Evolutionary conservation across 1,140 invertebrate genomes (phyloP).

Genomic region (Cyclina sinensis): DNA sequence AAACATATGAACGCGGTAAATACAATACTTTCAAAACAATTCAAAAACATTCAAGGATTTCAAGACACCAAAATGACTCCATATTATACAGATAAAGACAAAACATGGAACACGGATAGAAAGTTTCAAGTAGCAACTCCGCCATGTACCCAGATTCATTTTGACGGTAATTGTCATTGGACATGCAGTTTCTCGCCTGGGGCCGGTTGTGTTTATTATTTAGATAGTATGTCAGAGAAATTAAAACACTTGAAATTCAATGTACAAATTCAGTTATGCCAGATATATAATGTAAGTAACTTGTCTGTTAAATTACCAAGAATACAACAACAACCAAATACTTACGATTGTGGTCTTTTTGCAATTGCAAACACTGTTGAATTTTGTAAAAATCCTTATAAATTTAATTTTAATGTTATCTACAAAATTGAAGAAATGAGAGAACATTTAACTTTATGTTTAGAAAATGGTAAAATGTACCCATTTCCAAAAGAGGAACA

Average conservation of each 20-base stretch:
- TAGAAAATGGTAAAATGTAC: constrained; percentile 19
- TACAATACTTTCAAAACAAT: constrained; percentile 10
- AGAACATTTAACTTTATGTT: too few species aligned
- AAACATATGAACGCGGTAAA: background rate
- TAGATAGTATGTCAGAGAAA: background rate
- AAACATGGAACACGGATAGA: too few species aligned
- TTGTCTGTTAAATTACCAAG: too few species aligned
- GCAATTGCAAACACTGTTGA: too few species aligned
- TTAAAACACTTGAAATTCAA: too few species aligned
- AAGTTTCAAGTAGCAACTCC: constrained; percentile 16
- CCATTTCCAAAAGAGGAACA: constrained; percentile 19
- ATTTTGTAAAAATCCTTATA: too few species aligned
- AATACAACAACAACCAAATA: too few species aligned
- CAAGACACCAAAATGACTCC: background rate
- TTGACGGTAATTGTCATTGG: constrained; percentile 22
- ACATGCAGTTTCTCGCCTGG: constrained; percentile 15
- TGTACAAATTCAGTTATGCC: too few species aligned
- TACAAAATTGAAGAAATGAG: background rate
- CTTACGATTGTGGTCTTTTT: too few species aligned
- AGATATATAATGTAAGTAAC: too few species aligned
- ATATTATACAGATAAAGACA: constrained; percentile 18
- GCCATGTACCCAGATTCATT: constrained; percentile 22
- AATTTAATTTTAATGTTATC: too few species aligned
- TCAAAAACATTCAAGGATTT: background rate
- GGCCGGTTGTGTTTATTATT: background rate